phyloP scores from a whole-genome alignment of 2,797 vertebrate species.

The Lepidocolaptes lacrymiger region DNA sequence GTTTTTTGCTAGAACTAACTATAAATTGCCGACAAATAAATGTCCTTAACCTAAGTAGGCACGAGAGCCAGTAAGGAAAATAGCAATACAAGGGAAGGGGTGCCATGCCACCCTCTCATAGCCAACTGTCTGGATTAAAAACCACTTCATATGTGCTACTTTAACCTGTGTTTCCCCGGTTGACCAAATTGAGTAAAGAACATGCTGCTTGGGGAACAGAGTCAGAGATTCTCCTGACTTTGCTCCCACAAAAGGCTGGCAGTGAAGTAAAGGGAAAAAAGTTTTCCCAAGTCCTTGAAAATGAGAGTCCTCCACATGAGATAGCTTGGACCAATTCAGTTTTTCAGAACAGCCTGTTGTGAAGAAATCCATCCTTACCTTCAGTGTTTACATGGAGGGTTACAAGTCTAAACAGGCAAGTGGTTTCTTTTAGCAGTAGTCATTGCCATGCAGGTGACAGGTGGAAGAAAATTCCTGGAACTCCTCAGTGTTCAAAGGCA shows the following conservation, averaged over 20 bases:
- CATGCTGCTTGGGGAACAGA: not conserved
- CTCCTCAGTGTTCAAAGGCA: not conserved
- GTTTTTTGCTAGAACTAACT: not conserved
- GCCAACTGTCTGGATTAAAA: not conserved
- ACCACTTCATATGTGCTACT: not conserved
- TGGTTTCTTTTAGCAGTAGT: not conserved
- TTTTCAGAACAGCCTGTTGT: constrained; percentile 12
- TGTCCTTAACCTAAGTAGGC: not conserved
- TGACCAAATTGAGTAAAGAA: not conserved
- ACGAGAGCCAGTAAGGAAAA: not conserved
- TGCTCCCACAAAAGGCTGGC: not conserved
- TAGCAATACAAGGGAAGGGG: not conserved
- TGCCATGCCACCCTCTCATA: not conserved
- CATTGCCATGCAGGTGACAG: not conserved
- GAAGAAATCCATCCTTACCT: not conserved
- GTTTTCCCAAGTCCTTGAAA: constrained; percentile 51
- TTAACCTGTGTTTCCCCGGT: not conserved
- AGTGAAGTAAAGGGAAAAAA: not conserved
- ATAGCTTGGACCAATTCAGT: not conserved
- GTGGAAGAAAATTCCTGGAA: not conserved
- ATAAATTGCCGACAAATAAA: not conserved
- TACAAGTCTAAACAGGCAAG: constrained; percentile 30
- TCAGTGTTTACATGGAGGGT: not conserved
- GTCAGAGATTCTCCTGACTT: not conserved
- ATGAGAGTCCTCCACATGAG: not conserved